Evolutionary conservation across 2,113 vertebrate genomes (phyloP).

Genomic region (Vombatus ursinus): DNA sequence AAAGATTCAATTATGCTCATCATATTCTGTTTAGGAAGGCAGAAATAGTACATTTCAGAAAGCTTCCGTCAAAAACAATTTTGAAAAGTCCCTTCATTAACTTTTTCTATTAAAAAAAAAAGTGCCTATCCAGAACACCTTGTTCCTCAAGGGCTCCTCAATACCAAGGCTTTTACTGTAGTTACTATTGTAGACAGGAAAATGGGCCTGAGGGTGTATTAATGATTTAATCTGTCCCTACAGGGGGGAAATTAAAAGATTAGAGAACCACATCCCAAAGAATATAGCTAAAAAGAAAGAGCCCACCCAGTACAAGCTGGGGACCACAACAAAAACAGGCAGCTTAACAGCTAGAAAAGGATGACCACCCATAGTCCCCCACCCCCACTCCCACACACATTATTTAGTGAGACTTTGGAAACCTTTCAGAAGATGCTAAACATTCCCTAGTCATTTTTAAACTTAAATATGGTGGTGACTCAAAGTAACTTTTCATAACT

Average conservation of each 20-base stretch:
- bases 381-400: background rate
- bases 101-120: background rate
- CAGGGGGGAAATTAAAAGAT: background rate
- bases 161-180: background rate
- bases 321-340: background rate
- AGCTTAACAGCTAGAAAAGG: background rate
- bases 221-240: background rate
- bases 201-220: background rate
- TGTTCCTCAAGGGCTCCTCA: background rate
- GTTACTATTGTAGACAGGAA: background rate
- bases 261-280: background rate
- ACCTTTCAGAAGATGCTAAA: background rate
- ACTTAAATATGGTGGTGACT: background rate
- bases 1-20: background rate
- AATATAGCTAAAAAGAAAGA: background rate
- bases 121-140: background rate
- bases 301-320: background rate
- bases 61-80: background rate
- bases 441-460: background rate
- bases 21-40: background rate
- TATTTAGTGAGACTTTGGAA: background rate
- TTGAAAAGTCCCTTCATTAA: background rate
- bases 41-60: background rate
- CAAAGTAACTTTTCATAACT: background rate
- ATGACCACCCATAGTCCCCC: background rate